Base-by-base conservation (phyloP, 2,797 vertebrate species). In the Agapornis canus region DNA sequence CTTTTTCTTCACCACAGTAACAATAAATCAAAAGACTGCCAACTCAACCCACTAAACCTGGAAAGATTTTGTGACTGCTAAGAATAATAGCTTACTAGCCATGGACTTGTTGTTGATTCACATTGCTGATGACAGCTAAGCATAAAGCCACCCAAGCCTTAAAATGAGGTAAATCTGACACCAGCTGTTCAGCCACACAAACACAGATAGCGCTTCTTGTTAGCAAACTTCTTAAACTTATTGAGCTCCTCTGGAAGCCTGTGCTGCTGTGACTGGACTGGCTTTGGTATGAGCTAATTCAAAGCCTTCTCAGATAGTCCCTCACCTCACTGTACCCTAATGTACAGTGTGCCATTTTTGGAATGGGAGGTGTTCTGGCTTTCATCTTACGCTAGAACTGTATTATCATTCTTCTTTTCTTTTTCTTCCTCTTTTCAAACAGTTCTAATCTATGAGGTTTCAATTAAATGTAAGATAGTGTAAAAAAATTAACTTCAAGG, bases 301-400 rank as follows among this genome's bases (percentile, higher is more conserved):
- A 52, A 85, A 82, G 25, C 49, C 40, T 45, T 79, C 57, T 43
- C 57, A 29, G 27, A 29, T 4, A 57, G 52, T 26, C 47, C 42
- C 78, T 70, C 66, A 51, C 9, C 27, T 61, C 6, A 1, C 48
- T 31, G 48, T 59, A 26, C 43, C 29, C 39, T 68, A 43, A 57
- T 0, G 0, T 21, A 42, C 1, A 0, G 47, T 11, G 19, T 39
- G 48, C 42, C 25, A 42, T 37, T 64, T 85, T 27, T 42, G 13
- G 59, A 57, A 72, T 31, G 49, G 52, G n/a, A 64, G 27, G 22
- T 72, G 39, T 59, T 82, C 56, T 66, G 59, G 45, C 13, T 35
- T 86, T 72, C n/a, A 69, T 29, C 21, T 47, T 32, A 40, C 4
- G 10, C 32, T 63, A 32, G 13, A 72, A 63, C 11, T 63, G 25